phyloP scores from a whole-genome alignment of 2,888 invertebrate genomes.

The Drosophila nr. perissopoda region DNA sequence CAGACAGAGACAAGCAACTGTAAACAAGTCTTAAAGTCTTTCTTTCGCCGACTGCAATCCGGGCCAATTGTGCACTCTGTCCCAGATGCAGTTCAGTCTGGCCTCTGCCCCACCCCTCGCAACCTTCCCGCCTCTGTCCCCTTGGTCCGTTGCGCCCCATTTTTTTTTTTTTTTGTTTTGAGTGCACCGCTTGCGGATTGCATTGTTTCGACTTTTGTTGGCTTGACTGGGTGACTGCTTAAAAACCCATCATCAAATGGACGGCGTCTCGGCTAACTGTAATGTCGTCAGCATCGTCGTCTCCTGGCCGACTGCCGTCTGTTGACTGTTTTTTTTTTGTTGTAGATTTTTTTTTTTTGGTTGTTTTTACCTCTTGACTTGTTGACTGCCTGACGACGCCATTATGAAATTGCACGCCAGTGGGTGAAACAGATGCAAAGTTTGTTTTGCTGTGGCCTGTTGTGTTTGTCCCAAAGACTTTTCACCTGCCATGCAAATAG shows the following conservation, averaged over 20 bases:
- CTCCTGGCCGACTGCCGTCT: slow-evolving; percentile 34
- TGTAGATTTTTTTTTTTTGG: neutral
- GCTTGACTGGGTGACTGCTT: slow-evolving; percentile 53
- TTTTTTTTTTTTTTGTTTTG: neutral
- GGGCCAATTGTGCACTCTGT: slow-evolving; percentile 61
- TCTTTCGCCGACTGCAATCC: slow-evolving; percentile 48
- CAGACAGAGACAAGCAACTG: slow-evolving; percentile 17
- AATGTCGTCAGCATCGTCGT: slow-evolving; percentile 69
- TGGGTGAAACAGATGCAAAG: slow-evolving; percentile 63
- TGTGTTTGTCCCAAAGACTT: slow-evolving; percentile 59
- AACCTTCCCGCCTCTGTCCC: neutral
- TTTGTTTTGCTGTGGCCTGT: slow-evolving; percentile 55
- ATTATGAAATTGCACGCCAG: slow-evolving; percentile 70
- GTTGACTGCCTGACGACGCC: slow-evolving; percentile 67
- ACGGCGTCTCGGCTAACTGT: slow-evolving; percentile 69
- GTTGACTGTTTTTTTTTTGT: slow-evolving; percentile 10
- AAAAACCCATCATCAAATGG: slow-evolving; percentile 58
- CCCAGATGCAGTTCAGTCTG: slow-evolving; percentile 51
- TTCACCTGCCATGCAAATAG: slow-evolving; percentile 77
- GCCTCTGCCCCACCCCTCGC: neutral
- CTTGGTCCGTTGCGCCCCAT: neutral
- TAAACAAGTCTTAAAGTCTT: slow-evolving; percentile 28
- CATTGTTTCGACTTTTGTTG: slow-evolving; percentile 26
- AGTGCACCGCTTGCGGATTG: slow-evolving; percentile 10
- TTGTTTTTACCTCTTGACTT: slow-evolving; percentile 19